Percentiles rank a stretch among this genome's conserved stretches.
phyloP scores from a whole-genome alignment of 2,888 invertebrate species.

The Pegoplata infirma region DNA sequence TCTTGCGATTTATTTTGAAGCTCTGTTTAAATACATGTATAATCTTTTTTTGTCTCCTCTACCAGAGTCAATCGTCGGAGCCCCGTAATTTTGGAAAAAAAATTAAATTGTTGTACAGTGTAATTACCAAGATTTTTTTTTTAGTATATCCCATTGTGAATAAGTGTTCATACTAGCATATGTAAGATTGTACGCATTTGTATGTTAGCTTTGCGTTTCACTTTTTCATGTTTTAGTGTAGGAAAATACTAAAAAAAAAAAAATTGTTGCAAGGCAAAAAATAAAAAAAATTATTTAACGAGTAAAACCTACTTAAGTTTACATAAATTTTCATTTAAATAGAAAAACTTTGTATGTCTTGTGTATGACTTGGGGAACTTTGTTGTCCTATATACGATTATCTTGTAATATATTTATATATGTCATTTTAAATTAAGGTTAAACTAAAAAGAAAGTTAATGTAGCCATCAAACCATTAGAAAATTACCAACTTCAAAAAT shows the following conservation, averaged over 20 bases:
- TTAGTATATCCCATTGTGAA: no score
- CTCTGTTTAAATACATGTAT: no score
- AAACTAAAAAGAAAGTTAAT: neutral
- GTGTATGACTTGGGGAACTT: neutral
- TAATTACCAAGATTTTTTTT: no score
- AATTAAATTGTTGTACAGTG: no score
- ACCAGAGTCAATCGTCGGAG: no score
- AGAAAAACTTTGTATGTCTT: neutral
- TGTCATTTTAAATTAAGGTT: conserved; percentile 3
- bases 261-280: no score
- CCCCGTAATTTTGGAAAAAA: no score
- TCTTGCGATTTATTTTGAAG: no score
- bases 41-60: no score
- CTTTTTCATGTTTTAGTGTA: neutral
- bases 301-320: conserved; percentile 15
- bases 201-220: neutral
- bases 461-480: neutral
- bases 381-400: neutral
- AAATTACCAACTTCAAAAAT: neutral
- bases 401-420: no score
- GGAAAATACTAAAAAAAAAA: neutral
- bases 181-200: neutral
- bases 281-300: conserved; percentile 8
- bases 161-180: no score
- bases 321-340: conserved; percentile 32